These are phyloP conservation scores for Syngnathus floridae DNA, from an alignment of 2,113 vertebrate species.

Conservation along the genomic window DNA sequence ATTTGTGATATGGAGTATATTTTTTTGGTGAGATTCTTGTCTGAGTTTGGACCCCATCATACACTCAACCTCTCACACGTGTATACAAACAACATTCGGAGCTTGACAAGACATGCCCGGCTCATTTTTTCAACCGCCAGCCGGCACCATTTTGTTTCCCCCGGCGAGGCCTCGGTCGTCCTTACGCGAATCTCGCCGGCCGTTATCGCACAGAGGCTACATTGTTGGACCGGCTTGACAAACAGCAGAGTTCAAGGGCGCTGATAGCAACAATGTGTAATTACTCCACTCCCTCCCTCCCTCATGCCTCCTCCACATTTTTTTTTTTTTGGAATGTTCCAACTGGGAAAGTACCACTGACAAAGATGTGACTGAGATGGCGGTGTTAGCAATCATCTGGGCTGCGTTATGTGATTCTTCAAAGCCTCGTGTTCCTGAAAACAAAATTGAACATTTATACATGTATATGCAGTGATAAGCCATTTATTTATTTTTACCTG, in stretches of 20 bases:
- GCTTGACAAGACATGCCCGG: constrained; percentile 43
- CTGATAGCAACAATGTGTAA: constrained; percentile 67
- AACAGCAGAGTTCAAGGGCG: constrained; percentile 64
- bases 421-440: background rate
- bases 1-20: too few relatives aligned
- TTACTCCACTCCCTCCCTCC: constrained; percentile 42
- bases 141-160: constrained; percentile 28
- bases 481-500: too few relatives aligned
- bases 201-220: constrained; percentile 56
- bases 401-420: background rate
- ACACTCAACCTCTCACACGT: constrained; percentile 49
- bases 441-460: background rate
- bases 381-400: background rate
- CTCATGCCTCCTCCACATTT: constrained; percentile 24
- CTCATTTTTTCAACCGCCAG: constrained; percentile 63
- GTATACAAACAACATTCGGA: constrained; percentile 8
- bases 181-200: constrained; percentile 32
- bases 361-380: constrained; percentile 7
- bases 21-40: background rate
- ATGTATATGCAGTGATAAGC: too few relatives aligned
- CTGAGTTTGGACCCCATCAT: constrained; percentile 16
- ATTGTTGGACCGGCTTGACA: constrained; percentile 67
- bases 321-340: constrained; percentile 7
- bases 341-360: constrained; percentile 56
- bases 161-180: constrained; percentile 52